Evolutionary conservation across 2,797 vertebrate species (phyloP).

Genomic region (Phalloptychus januarius): DNA sequence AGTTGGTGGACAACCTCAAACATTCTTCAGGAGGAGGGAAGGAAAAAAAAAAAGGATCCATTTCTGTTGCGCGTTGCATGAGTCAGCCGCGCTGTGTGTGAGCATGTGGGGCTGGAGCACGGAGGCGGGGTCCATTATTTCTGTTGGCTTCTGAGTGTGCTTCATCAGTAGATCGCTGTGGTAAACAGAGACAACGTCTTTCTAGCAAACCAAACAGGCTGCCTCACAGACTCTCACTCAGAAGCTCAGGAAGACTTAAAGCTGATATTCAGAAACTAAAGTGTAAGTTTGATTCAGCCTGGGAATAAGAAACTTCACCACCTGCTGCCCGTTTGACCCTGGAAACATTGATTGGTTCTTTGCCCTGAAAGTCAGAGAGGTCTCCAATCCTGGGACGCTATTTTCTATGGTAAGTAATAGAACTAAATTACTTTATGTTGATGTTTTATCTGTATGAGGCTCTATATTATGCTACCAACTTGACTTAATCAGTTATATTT

Average conservation of each 20-base stretch:
- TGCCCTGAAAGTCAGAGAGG: slow-evolving; percentile 14
- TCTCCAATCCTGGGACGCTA: slow-evolving; percentile 10
- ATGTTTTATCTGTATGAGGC: background rate
- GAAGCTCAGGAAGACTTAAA: slow-evolving; percentile 29
- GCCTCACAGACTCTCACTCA: slow-evolving; percentile 26
- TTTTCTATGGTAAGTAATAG: slow-evolving; percentile 63
- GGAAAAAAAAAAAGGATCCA: background rate
- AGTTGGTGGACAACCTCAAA: background rate
- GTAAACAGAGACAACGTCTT: slow-evolving; percentile 56
- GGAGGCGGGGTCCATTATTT: slow-evolving; percentile 54
- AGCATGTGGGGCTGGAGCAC: slow-evolving; percentile 43
- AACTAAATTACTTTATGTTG: too few relatives aligned
- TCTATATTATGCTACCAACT: background rate
- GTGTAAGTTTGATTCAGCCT: background rate
- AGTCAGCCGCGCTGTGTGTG: slow-evolving; percentile 67
- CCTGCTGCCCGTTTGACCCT: slow-evolving; percentile 42
- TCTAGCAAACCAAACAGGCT: slow-evolving; percentile 24
- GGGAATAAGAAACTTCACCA: slow-evolving; percentile 38
- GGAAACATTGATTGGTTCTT: slow-evolving; percentile 48
- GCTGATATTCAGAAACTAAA: slow-evolving; percentile 13
- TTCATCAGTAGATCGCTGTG: slow-evolving; percentile 46
- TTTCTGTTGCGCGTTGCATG: slow-evolving; percentile 55
- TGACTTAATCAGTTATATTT: background rate
- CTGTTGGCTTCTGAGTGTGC: slow-evolving; percentile 17
- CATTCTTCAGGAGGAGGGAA: background rate